phyloP scores from a whole-genome alignment of 2,113 vertebrate genomes.

The Sinocyclocheilus grahami region DNA sequence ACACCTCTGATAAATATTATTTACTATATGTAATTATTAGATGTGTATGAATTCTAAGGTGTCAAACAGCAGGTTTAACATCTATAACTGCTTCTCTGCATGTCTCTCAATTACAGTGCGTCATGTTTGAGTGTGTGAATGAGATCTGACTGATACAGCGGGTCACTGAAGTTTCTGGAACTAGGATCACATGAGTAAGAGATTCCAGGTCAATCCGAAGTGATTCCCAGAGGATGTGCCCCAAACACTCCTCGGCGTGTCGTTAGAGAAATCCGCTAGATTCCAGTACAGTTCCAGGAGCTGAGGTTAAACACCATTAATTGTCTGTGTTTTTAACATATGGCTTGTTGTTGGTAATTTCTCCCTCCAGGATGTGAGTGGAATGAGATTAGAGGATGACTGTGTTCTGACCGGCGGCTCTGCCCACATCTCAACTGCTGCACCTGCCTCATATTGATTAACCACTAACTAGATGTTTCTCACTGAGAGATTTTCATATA shows the following conservation, averaged over 20 bases:
- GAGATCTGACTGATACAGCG: neutral
- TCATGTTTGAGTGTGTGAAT: too few relatives aligned
- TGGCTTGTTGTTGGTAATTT: conserved; percentile 12
- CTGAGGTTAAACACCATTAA: conserved; percentile 5
- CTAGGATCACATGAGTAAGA: neutral
- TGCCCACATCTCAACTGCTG: neutral
- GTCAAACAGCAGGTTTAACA: too few relatives aligned
- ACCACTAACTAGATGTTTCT: conserved; percentile 19
- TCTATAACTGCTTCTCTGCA: too few relatives aligned
- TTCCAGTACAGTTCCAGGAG: neutral
- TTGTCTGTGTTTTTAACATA: conserved; percentile 18
- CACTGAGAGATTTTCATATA: neutral
- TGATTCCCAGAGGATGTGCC: neutral
- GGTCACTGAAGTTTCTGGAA: neutral
- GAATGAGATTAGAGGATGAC: conserved; percentile 9
- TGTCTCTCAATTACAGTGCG: too few relatives aligned
- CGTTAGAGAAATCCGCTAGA: neutral
- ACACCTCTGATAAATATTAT: too few relatives aligned
- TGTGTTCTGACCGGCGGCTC: conserved; percentile 9
- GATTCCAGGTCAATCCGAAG: neutral
- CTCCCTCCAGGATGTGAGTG: conserved; percentile 9
- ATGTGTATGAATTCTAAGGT: too few relatives aligned
- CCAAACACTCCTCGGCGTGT: neutral
- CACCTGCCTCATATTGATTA: conserved; percentile 40
- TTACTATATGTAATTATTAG: too few relatives aligned